Percentiles rank a stretch among this genome's conserved stretches.
Conservation (phyloP, 2,888 invertebrate species). For the Cylindroiulus punctatus region DNA sequence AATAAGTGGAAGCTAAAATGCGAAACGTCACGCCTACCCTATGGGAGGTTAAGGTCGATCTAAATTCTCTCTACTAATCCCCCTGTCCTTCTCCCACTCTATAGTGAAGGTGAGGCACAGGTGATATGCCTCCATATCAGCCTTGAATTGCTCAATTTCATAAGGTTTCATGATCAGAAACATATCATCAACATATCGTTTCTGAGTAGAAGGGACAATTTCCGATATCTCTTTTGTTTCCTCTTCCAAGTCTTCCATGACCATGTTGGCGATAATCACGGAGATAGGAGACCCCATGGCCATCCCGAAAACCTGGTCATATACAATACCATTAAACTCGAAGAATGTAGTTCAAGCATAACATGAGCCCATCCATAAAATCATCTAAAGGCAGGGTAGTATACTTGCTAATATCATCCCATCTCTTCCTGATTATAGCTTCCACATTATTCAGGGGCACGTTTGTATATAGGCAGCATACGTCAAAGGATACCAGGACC, state of each 20-base stretch:
- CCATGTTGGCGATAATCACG: not conserved
- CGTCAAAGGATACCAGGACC: not conserved
- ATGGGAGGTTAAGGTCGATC: no score
- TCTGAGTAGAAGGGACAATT: not conserved
- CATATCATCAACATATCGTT: not conserved
- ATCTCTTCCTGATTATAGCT: not conserved
- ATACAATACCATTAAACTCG: not conserved
- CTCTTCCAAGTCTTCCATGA: not conserved
- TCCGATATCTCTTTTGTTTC: not conserved
- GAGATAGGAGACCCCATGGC: not conserved
- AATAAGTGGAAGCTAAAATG: no score
- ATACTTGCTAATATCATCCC: not conserved
- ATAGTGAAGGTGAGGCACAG: not conserved
- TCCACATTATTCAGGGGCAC: not conserved
- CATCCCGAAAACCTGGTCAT: not conserved
- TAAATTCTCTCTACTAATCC: no score
- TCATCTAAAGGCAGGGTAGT: not conserved
- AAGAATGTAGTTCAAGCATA: not conserved
- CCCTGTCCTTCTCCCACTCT: not conserved
- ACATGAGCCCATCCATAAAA: not conserved
- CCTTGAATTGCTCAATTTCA: not conserved
- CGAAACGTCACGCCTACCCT: no score
- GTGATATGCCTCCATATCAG: not conserved
- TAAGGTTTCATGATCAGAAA: not conserved
- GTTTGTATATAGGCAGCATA: not conserved